Evolutionary conservation across 2,888 invertebrate species (phyloP).

Genomic region (Stictocephala bisonia): DNA sequence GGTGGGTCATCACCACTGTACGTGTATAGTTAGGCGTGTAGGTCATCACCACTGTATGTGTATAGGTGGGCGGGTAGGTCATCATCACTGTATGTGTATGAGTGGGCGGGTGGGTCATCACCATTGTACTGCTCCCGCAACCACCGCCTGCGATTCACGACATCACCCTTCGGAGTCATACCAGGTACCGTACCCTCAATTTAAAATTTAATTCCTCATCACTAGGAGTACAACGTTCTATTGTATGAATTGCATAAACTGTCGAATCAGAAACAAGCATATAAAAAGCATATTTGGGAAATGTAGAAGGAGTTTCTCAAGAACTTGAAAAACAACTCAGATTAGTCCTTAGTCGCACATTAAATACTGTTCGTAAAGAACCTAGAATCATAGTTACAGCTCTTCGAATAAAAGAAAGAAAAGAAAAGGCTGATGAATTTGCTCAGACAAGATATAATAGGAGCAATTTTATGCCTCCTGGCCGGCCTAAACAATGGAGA

Average conservation of each 20-base stretch:
- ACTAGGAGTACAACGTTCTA: no score
- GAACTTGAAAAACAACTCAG: slow-evolving; percentile 92
- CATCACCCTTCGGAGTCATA: no score
- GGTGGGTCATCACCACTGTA: no score
- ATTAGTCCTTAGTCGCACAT: slow-evolving; percentile 86
- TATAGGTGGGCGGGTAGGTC: no score
- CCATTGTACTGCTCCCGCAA: no score
- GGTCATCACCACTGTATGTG: no score
- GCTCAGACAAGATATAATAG: slow-evolving; percentile 70
- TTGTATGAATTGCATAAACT: slow-evolving; percentile 94
- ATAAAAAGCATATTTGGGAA: slow-evolving; percentile 95
- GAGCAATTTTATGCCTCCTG: slow-evolving; percentile 74
- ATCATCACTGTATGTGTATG: no score
- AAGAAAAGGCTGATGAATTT: slow-evolving; percentile 93
- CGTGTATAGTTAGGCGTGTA: no score
- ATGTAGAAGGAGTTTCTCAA: slow-evolving; percentile 91
- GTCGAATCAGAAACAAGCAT: slow-evolving; percentile 89
- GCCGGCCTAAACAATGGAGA: slow-evolving; percentile 93
- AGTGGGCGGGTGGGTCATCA: no score
- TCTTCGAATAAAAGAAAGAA: slow-evolving; percentile 94
- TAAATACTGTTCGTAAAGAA: slow-evolving; percentile 94
- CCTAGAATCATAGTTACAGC: slow-evolving; percentile 97
- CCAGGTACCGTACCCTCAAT: no score
- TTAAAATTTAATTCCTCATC: no score
- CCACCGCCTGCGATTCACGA: no score